A percentile compares a stretch with the other conserved stretches of the same genome.
Conservation (phyloP, 1,140 invertebrate genomes). For the Drosophila mauritiana region DNA sequence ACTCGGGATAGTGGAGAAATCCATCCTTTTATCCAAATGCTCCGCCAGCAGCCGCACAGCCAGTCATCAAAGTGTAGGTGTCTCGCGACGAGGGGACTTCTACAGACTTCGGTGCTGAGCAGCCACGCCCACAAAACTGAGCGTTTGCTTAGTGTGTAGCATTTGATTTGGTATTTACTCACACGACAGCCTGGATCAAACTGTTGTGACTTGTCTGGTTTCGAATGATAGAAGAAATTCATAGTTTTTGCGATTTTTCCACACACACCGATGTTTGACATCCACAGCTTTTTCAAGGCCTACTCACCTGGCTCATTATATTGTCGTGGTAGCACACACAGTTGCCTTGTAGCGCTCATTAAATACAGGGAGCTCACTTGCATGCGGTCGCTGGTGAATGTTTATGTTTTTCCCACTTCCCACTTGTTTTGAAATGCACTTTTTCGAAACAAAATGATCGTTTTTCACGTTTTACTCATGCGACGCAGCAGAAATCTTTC, state of each 20-base stretch:
- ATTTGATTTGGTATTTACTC: conserved; percentile 64
- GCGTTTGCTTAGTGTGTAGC: conserved; percentile 29
- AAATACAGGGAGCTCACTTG: conserved; percentile 73
- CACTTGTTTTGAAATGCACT: conserved; percentile 82
- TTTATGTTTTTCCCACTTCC: conserved; percentile 54
- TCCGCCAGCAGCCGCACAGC: conserved; percentile 17
- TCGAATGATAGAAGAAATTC: conserved; percentile 67
- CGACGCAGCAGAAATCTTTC: conserved; percentile 57
- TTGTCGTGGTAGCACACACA: conserved; percentile 73
- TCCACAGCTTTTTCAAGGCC: conserved; percentile 81
- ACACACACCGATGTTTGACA: conserved; percentile 72
- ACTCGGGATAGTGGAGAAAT: conserved; percentile 31
- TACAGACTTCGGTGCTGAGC: conserved; percentile 36
- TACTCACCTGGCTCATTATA: conserved; percentile 85
- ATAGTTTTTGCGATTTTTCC: conserved; percentile 67
- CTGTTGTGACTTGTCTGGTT: conserved; percentile 62
- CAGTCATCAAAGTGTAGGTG: conserved; percentile 48
- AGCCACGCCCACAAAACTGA: conserved; percentile 73
- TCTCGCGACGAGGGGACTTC: conserved; percentile 65
- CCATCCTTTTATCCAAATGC: conserved; percentile 43
- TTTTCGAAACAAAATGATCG: conserved; percentile 72
- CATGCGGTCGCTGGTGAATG: conserved; percentile 57
- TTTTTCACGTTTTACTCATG: conserved; percentile 68
- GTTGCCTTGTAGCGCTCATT: conserved; percentile 81
- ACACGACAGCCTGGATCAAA: conserved; percentile 63